These are phyloP conservation scores for Murina feae DNA, from an alignment of 2,113 vertebrate genomes.

Conservation along the genomic window DNA sequence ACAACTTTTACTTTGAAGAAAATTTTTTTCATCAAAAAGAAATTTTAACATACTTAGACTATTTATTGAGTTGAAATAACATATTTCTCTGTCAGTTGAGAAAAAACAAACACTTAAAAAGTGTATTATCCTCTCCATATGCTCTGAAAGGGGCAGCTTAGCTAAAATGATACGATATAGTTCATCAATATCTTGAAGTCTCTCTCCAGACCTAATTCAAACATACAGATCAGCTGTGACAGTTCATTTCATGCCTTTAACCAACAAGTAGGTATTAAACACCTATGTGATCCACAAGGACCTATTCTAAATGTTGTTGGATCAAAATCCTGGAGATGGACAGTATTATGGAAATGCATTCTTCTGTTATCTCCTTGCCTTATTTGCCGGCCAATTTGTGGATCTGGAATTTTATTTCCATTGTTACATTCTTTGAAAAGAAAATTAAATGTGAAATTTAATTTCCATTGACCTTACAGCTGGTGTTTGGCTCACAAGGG, in stretches of 20 bases:
- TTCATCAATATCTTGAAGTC: not conserved
- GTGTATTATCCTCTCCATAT: not conserved
- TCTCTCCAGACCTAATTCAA: not conserved
- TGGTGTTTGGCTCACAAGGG: conserved; percentile 25
- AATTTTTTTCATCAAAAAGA: not conserved
- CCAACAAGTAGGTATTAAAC: not conserved
- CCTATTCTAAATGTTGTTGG: not conserved
- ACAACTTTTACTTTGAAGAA: conserved; percentile 28
- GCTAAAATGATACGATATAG: not conserved
- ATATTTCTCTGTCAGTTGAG: not conserved
- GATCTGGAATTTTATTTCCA: conserved; percentile 26
- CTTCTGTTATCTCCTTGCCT: not conserved
- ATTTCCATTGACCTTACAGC: conserved; percentile 9
- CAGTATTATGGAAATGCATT: not conserved
- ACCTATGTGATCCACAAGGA: not conserved
- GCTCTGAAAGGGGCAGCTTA: not conserved
- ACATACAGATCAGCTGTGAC: not conserved
- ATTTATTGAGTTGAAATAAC: not conserved
- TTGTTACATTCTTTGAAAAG: conserved; percentile 35
- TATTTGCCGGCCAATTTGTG: not conserved
- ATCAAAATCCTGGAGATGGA: not conserved
- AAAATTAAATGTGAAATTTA: conserved; percentile 45
- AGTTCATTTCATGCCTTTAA: not conserved
- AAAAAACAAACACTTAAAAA: not conserved
- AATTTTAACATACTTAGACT: not conserved